Conservation (phyloP, 64 coral and sea anemone genomes). For the Pachyseris speciosa region DNA sequence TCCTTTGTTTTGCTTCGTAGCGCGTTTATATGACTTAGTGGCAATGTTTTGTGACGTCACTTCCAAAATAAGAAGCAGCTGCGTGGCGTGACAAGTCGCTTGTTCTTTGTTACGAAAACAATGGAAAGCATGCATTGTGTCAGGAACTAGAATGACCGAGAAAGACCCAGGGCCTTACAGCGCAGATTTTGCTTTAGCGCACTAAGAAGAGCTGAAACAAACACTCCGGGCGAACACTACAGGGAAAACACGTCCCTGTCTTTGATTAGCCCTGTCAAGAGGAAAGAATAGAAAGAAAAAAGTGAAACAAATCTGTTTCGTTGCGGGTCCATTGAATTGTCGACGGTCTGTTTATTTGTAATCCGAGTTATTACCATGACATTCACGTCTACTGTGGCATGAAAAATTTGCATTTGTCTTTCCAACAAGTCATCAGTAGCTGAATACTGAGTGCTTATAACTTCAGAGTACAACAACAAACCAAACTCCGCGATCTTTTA, state of each 20-base stretch:
- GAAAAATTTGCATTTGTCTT: not conserved
- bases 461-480: no score
- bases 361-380: not conserved
- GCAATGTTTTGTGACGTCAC: slow-evolving; percentile 7
- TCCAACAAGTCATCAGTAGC: not conserved
- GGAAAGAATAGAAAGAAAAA: not conserved
- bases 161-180: not conserved
- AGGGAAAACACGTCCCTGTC: not conserved
- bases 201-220: not conserved
- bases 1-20: not conserved
- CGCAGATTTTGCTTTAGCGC: not conserved
- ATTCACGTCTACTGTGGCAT: not conserved
- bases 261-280: not conserved
- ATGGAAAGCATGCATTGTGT: not conserved
- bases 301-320: not conserved
- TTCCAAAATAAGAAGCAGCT: not conserved
- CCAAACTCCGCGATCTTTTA: no score
- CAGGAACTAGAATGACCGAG: not conserved
- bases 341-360: no score
- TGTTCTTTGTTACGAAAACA: not conserved
- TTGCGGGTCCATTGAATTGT: not conserved
- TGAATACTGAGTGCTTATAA: not conserved
- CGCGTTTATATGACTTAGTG: not conserved
- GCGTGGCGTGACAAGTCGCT: not conserved
- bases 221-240: no score